A percentile compares a stretch with the other conserved stretches of the same genome.
These are phyloP conservation scores for Endotricha flammealis DNA, from an alignment of 2,888 invertebrate species.

Conservation along the genomic window DNA sequence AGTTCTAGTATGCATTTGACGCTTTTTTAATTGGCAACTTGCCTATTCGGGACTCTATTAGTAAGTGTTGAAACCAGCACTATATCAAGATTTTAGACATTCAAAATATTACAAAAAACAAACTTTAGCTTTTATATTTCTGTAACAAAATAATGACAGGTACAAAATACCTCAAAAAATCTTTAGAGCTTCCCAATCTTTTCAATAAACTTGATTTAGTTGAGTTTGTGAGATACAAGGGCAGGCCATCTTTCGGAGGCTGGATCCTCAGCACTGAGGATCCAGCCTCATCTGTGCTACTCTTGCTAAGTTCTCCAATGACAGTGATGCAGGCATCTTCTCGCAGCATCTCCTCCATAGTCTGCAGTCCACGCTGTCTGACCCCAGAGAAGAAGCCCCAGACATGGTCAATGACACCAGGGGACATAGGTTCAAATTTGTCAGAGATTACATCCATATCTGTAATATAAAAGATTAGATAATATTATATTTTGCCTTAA, in stretches of 20 bases:
- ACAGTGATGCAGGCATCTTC: slow-evolving; percentile 89
- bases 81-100: too few species aligned
- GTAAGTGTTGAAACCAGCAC: too few species aligned
- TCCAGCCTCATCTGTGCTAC: slow-evolving; percentile 81
- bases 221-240: slow-evolving; percentile 88
- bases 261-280: slow-evolving; percentile 84
- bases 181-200: slow-evolving; percentile 83
- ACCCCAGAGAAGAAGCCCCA: slow-evolving; percentile 93
- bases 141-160: too few species aligned
- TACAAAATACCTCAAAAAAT: slow-evolving; percentile 84
- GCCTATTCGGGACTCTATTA: too few species aligned
- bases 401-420: slow-evolving; percentile 87
- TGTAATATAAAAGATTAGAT: slow-evolving; percentile 20
- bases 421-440: slow-evolving; percentile 87
- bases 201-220: slow-evolving; percentile 86
- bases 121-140: too few species aligned
- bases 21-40: too few species aligned
- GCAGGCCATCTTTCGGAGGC: slow-evolving; percentile 83
- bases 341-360: slow-evolving; percentile 91
- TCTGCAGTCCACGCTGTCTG: slow-evolving; percentile 89
- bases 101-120: too few species aligned
- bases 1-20: too few species aligned
- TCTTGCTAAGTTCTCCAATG: slow-evolving; percentile 85
- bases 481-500: too few species aligned
- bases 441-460: slow-evolving; percentile 91